These are phyloP conservation scores for Phylloscopus trochilus DNA, from an alignment of 2,113 vertebrate species.

Conservation along the genomic window DNA sequence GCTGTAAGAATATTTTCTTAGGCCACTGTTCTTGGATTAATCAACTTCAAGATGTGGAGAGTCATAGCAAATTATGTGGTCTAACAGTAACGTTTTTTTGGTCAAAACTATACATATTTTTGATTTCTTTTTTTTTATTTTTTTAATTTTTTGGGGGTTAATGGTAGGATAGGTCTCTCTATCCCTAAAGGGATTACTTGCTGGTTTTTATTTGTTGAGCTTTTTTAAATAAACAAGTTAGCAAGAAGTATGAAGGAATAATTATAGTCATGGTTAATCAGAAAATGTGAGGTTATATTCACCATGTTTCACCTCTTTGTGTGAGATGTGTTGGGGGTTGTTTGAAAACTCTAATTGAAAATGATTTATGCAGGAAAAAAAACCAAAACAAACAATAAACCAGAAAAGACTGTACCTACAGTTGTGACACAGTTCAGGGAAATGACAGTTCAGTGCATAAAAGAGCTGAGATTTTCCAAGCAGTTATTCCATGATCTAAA, in stretches of 20 bases:
- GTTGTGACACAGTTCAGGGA: neutral
- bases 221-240: neutral
- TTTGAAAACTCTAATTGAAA: neutral
- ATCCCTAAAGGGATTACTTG: neutral
- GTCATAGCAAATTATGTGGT: neutral
- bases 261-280: neutral
- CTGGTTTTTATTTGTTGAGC: accelerated
- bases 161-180: neutral
- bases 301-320: neutral
- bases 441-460: neutral
- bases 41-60: neutral
- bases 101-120: neutral
- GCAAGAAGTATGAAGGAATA: neutral
- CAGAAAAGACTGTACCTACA: neutral
- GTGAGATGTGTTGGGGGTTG: neutral
- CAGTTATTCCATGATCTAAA: neutral
- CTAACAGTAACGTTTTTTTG: neutral
- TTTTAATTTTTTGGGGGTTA: neutral
- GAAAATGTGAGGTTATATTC: neutral
- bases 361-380: neutral
- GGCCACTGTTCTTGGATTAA: neutral
- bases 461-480: neutral
- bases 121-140: no score
- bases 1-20: neutral
- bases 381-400: neutral